Base-by-base conservation (phyloP, 2,797 vertebrate species). In the Danionella dracula region DNA sequence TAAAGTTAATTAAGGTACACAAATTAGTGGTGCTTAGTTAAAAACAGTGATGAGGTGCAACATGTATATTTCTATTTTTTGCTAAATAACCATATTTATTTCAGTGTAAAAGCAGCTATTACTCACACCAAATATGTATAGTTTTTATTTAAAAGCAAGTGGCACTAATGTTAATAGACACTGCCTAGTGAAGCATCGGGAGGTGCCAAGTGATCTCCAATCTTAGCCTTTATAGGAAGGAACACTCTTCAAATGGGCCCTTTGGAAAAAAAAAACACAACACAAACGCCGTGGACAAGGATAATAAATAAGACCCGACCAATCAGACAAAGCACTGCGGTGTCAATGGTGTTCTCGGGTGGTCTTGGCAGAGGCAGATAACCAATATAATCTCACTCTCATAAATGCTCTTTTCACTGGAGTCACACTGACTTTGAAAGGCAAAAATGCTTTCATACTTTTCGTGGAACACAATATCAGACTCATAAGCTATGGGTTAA, bases 401-500 rank as follows among this genome's bases (percentile, higher is more conserved):
- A 35, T 38, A 19, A 58, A 40, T 15, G 57, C 58, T 58, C 40
- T 70, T 54, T 65, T 66, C 48, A 32, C 19, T 34, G 31, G 34
- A 66, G 29, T 6, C 19, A 42, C 50, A 31, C 27, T 46, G 50
- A 65, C 64, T 62, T 44, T 31, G 16, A n/a, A 15, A 15, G 37
- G n/a, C 4, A 41, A 57, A 73, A 51, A 71, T 50, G 70, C 59
- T 61, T 54, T 40, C 56, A 41, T 46, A 55, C 55, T 53, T 42
- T 31, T 11, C 29, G 57, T 71, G 67, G 49, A 55, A 70, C 49
- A 37, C 41, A 29, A 57, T 67, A 71, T 71, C 54, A 66, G 32
- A 68, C 55, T 50, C 50, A 54, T 73, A 66, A 66, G 44, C 17
- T 41, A 38, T 34, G 59, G 63, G 66, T 73, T 75, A 66, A 73